phyloP scores from a whole-genome alignment of 2,797 vertebrate genomes.

The Nothura maculosa region DNA sequence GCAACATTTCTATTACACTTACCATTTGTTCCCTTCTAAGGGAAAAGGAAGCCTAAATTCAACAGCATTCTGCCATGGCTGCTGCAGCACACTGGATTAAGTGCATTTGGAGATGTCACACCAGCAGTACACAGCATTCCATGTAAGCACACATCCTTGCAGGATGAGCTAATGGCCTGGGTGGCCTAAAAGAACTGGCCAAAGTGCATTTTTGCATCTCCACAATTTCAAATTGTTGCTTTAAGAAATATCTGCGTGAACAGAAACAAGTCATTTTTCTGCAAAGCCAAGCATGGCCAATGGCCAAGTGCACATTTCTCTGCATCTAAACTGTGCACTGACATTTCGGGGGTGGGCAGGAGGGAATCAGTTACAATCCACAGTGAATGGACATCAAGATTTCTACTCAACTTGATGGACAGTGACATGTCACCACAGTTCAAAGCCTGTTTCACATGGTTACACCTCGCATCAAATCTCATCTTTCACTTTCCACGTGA shows the following conservation, averaged over 20 bases:
- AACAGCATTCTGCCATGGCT: background rate
- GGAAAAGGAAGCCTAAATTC: constrained; percentile 24
- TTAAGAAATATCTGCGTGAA: background rate
- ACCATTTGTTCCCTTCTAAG: constrained; percentile 47
- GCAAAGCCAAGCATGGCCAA: background rate
- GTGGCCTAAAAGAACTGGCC: background rate
- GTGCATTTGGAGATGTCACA: background rate
- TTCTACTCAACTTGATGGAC: background rate
- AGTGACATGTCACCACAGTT: background rate
- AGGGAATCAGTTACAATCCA: background rate
- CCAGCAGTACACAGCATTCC: background rate
- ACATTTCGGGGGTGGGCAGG: background rate
- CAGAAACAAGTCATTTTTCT: background rate
- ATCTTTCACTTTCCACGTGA: background rate
- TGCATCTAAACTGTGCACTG: background rate
- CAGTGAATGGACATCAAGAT: background rate
- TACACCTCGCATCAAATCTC: background rate
- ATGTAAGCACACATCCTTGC: rapidly evolving
- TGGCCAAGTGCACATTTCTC: background rate
- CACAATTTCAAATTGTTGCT: background rate
- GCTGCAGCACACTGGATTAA: background rate
- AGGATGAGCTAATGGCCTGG: background rate
- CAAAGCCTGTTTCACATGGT: background rate
- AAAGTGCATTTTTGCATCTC: background rate
- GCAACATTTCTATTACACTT: background rate